These are phyloP conservation scores for Petrocephalus schoutedeni DNA, from an alignment of 2,797 vertebrate species.

Conservation along the genomic window DNA sequence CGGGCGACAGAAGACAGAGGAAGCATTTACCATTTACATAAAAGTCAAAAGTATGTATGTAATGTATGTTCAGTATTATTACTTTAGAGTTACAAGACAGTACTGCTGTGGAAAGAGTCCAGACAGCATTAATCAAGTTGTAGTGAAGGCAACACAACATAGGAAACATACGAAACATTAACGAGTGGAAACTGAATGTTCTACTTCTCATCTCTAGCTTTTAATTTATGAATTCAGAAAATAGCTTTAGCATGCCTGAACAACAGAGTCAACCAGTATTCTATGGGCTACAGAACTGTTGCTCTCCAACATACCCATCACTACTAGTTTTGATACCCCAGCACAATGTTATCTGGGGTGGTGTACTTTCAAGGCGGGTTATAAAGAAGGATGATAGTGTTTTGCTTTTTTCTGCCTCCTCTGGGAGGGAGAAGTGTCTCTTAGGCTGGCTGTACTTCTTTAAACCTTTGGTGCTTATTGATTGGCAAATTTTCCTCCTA, in stretches of 20 bases:
- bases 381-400: conserved; percentile 33
- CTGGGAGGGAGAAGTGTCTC: neutral
- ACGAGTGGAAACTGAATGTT: neutral
- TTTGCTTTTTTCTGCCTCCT: conserved; percentile 29
- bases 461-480: conserved; percentile 45
- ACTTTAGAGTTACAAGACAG: neutral
- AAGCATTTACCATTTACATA: neutral
- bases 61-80: neutral
- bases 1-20: neutral
- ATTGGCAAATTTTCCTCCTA: conserved; percentile 49
- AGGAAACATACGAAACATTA: neutral
- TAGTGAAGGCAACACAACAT: no score
- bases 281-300: neutral
- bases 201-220: neutral
- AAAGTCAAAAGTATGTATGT: neutral
- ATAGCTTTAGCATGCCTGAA: neutral
- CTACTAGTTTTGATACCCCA: conserved; percentile 10
- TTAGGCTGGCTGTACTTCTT: conserved; percentile 30
- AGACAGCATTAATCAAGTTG: neutral
- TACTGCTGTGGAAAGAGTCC: neutral
- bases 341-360: conserved; percentile 9
- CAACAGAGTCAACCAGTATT: neutral
- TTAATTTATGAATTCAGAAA: conserved; percentile 11
- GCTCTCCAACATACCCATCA: neutral
- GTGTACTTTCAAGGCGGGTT: neutral